A percentile compares a stretch with the other conserved stretches of the same genome.
Conservation (phyloP, 2,888 invertebrate species). For the Polia nebulosa region DNA sequence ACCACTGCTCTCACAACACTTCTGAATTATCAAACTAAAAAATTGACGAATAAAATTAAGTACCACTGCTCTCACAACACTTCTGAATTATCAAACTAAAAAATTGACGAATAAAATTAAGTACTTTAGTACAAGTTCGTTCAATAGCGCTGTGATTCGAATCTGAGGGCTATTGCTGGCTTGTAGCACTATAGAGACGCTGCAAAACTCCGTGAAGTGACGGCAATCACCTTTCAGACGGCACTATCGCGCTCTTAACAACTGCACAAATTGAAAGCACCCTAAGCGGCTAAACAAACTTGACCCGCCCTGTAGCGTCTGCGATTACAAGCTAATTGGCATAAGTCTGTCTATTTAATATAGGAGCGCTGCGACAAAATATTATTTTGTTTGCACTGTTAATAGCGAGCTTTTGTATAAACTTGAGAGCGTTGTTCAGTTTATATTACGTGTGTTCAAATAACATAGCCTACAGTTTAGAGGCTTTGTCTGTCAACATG, state of each 20-base stretch:
- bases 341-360: constrained; percentile 57
- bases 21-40: not conserved
- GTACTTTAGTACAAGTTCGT: no score
- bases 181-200: not conserved
- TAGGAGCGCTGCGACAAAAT: constrained; percentile 40
- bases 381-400: constrained; percentile 51
- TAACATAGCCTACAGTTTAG: constrained; percentile 25
- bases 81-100: not conserved
- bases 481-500: constrained; percentile 4
- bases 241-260: constrained; percentile 8
- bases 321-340: constrained; percentile 56
- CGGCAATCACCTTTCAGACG: constrained; percentile 1
- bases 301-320: constrained; percentile 38
- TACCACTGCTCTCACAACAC: not conserved
- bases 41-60: not conserved
- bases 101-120: not conserved
- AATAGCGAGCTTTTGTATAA: constrained; percentile 55
- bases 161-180: not conserved
- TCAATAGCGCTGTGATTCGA: not conserved
- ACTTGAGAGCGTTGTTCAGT: constrained; percentile 37
- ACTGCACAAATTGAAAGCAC: constrained; percentile 33
- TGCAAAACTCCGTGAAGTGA: not conserved
- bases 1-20: not conserved
- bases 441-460: constrained; percentile 40
- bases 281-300: constrained; percentile 43